Conservation (phyloP, 2,113 vertebrate genomes). For the Rousettus leschenaultii region DNA sequence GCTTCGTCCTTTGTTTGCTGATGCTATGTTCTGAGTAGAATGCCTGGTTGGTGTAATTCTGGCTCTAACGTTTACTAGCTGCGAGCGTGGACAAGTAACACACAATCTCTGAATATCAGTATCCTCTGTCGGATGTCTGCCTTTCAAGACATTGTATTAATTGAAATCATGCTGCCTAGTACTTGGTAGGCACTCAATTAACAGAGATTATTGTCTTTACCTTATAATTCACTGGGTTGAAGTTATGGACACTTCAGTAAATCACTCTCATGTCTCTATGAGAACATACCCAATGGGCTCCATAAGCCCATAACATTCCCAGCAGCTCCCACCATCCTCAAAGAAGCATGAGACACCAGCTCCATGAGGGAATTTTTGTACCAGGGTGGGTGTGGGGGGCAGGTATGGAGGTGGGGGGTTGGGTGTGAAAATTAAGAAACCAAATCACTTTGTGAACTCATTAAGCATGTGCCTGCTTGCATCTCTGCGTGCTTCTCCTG, state of each 20-base stretch:
- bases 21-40: not conserved
- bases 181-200: rapidly evolving
- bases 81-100: rapidly evolving
- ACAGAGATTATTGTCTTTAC: not conserved
- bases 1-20: not conserved
- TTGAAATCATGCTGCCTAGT: rapidly evolving
- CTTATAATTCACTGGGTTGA: not conserved
- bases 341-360: not conserved
- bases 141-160: not conserved
- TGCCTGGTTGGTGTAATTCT: not conserved
- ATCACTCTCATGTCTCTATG: not conserved
- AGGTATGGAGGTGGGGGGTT: too few relatives aligned
- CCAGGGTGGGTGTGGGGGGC: not conserved
- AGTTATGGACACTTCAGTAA: not conserved
- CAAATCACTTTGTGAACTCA: not conserved
- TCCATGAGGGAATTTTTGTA: not conserved
- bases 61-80: not conserved
- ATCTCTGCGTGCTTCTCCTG: not conserved
- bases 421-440: conserved; percentile 22
- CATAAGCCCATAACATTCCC: not conserved
- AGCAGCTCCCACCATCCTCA: not conserved
- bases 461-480: not conserved
- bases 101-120: rapidly evolving
- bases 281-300: not conserved
- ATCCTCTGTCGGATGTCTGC: not conserved